Evolutionary conservation across 1,140 invertebrate species (phyloP).

Genomic region (Halyomorpha halys): DNA sequence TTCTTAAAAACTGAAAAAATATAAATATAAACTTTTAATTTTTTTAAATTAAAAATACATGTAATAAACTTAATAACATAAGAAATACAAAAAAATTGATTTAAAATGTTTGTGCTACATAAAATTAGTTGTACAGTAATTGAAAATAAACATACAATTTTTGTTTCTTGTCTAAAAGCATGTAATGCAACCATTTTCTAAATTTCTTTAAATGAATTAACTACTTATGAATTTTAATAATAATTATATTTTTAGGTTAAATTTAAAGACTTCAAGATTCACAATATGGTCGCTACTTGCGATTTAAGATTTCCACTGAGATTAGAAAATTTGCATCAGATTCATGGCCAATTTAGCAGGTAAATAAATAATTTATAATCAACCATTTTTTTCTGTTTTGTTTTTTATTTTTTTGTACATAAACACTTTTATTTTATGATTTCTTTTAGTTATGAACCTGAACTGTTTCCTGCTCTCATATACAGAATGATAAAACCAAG

Average conservation of each 20-base stretch:
- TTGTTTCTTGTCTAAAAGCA: too few species aligned
- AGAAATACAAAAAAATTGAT: too few species aligned
- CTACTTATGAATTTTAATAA: too few species aligned
- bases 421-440: constrained; percentile 40
- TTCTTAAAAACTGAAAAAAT: too few species aligned
- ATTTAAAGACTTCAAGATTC: constrained; percentile 99
- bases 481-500: constrained; percentile 95
- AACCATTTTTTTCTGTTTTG: background rate
- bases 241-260: constrained; percentile 64
- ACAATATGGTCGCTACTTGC: constrained; percentile 99
- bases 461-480: constrained; percentile 92
- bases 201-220: too few species aligned
- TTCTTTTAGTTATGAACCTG: constrained; percentile 62
- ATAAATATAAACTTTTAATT: too few species aligned
- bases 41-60: too few species aligned
- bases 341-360: constrained; percentile 95
- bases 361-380: constrained; percentile 31
- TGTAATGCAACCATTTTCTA: too few species aligned
- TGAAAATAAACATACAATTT: too few species aligned
- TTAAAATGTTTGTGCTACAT: too few species aligned
- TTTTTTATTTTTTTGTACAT: constrained; percentile 43
- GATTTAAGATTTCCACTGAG: constrained; percentile 99
- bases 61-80: too few species aligned
- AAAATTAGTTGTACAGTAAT: too few species aligned
- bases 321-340: constrained; percentile 90